A percentile compares a stretch with the other conserved stretches of the same genome.
Evolutionary conservation across 2,113 vertebrate genomes (phyloP).

Genomic region (Notechis scutatus): DNA sequence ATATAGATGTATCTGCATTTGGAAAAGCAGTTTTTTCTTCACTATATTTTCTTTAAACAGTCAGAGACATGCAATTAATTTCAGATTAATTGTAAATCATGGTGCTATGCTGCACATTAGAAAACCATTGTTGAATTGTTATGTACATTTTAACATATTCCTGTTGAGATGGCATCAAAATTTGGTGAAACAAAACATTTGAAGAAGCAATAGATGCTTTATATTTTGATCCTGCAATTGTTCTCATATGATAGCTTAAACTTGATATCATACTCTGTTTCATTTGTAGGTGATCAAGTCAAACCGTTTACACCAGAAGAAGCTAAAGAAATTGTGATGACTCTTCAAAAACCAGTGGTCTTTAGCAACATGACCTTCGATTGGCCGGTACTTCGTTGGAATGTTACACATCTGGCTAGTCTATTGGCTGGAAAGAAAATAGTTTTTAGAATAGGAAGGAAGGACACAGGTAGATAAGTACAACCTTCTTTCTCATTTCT

Average conservation of each 20-base stretch:
- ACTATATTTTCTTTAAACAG: slow-evolving; percentile 8
- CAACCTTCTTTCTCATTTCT: background rate
- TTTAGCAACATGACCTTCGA: slow-evolving; percentile 82
- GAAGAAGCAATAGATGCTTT: slow-evolving; percentile 11
- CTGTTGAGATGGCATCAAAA: slow-evolving; percentile 11
- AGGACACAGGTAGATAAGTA: slow-evolving; percentile 71
- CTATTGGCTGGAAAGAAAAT: slow-evolving; percentile 73
- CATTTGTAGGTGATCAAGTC: slow-evolving; percentile 59
- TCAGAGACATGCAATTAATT: slow-evolving; percentile 20
- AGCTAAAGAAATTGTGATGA: slow-evolving; percentile 75
- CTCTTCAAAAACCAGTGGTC: slow-evolving; percentile 80
- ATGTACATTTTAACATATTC: slow-evolving; percentile 28
- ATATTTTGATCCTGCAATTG: background rate
- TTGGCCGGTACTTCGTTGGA: slow-evolving; percentile 88
- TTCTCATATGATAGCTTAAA: slow-evolving; percentile 25
- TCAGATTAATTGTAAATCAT: slow-evolving; percentile 36
- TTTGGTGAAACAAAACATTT: slow-evolving; percentile 36
- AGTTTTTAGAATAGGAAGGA: slow-evolving; percentile 83
- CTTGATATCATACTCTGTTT: slow-evolving; percentile 12
- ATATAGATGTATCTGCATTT: background rate
- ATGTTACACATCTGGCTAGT: slow-evolving; percentile 70
- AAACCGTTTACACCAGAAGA: slow-evolving; percentile 85
- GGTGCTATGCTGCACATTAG: slow-evolving; percentile 33
- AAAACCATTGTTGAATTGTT: slow-evolving; percentile 43
- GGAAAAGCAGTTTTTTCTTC: slow-evolving; percentile 6